Conservation (phyloP, 1,140 invertebrate species). For the Samia ricini region DNA sequence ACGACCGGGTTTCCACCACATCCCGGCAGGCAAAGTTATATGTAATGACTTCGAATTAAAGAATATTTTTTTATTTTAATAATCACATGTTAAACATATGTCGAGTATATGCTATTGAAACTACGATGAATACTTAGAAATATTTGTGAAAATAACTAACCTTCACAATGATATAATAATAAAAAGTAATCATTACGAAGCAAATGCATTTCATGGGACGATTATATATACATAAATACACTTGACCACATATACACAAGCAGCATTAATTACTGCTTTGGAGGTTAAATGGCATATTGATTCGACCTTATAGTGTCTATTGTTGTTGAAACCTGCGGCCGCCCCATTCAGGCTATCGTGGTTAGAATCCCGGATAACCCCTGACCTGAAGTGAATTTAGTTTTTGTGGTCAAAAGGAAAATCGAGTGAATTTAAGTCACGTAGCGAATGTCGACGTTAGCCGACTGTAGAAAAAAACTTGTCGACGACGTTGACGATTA, state of each 20-base stretch:
- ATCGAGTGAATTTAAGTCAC: slow-evolving; percentile 38
- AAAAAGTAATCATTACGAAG: not conserved
- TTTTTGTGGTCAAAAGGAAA: slow-evolving; percentile 39
- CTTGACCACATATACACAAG: slow-evolving; percentile 16
- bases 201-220: not conserved
- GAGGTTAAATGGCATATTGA: slow-evolving; percentile 41
- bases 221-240: not conserved
- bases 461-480: slow-evolving; percentile 20
- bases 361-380: slow-evolving; percentile 48
- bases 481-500: slow-evolving; percentile 6
- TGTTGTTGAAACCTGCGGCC: slow-evolving; percentile 35
- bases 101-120: too few species aligned
- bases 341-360: slow-evolving; percentile 41
- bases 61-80: too few species aligned
- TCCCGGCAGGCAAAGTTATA: too few species aligned
- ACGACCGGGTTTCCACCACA: too few species aligned
- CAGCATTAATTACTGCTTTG: slow-evolving; percentile 36
- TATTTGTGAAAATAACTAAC: too few species aligned
- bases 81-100: too few species aligned
- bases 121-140: too few species aligned
- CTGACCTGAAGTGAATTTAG: slow-evolving; percentile 30
- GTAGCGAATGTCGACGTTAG: slow-evolving; percentile 24
- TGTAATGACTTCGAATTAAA: too few species aligned
- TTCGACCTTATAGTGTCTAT: slow-evolving; percentile 42
- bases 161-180: too few species aligned